These are phyloP conservation scores for Rugalucina vietnamica DNA, from an alignment of 2,888 invertebrate species.

Conservation along the genomic window DNA sequence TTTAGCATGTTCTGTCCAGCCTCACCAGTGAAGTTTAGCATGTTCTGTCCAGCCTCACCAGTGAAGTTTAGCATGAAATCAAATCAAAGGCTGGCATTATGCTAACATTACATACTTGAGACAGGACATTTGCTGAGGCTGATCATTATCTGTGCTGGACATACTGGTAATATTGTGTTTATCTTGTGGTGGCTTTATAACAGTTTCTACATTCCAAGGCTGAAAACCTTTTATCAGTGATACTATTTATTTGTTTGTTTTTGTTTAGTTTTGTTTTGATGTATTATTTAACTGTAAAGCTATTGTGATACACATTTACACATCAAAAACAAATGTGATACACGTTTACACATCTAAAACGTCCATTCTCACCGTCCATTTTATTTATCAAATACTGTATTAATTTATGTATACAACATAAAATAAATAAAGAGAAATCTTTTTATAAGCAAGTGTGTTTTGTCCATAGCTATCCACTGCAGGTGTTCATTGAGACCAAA, in stretches of 20 bases:
- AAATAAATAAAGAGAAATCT: too few relatives aligned
- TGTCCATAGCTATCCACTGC: too few relatives aligned
- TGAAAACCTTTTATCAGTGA: background rate
- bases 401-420: conserved; percentile 1
- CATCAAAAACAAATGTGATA: background rate
- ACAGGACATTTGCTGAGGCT: background rate
- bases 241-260: background rate
- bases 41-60: too few relatives aligned
- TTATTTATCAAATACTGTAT: background rate
- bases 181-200: background rate
- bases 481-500: too few relatives aligned
- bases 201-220: background rate
- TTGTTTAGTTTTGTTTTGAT: background rate
- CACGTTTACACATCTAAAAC: background rate
- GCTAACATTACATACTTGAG: background rate
- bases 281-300: background rate
- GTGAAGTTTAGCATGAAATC: too few relatives aligned
- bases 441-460: too few relatives aligned
- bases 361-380: background rate
- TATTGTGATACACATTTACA: background rate
- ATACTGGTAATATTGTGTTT: background rate
- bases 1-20: too few relatives aligned
- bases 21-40: too few relatives aligned
- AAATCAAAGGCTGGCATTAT: background rate
- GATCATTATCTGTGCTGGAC: background rate